Evolutionary conservation across 2,888 invertebrate genomes (phyloP).

Genomic region (Odontomyia ornata): DNA sequence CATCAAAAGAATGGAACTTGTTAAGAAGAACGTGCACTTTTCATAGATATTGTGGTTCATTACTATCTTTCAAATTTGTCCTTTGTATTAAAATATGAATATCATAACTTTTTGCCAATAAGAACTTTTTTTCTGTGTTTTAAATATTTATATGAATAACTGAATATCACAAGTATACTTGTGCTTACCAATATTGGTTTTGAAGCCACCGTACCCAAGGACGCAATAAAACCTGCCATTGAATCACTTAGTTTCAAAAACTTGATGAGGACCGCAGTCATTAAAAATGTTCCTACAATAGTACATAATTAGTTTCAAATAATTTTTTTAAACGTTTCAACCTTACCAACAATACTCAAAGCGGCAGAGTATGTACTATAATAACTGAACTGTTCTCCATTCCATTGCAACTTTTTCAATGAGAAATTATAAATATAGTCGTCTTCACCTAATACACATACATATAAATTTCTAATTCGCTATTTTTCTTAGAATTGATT

Average conservation of each 20-base stretch:
- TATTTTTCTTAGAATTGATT: no score
- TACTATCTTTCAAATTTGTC: no score
- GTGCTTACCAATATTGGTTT: conserved; percentile 61
- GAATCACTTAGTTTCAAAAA: conserved; percentile 59
- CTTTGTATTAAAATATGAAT: no score
- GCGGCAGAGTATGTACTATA: conserved; percentile 59
- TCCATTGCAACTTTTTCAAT: conserved; percentile 60
- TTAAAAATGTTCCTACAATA: conserved; percentile 60
- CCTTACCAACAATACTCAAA: conserved; percentile 57
- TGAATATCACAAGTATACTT: no score
- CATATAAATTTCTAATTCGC: neutral
- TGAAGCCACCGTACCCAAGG: conserved; percentile 58
- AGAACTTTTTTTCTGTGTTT: no score
- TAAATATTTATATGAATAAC: no score
- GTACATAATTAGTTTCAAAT: neutral
- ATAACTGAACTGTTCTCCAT: conserved; percentile 60
- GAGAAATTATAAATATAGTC: conserved; percentile 62
- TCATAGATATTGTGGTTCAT: no score
- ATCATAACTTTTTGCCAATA: no score
- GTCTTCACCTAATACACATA: conserved; percentile 57
- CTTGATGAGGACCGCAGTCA: conserved; percentile 62
- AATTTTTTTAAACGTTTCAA: no score
- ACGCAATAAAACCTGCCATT: conserved; percentile 60
- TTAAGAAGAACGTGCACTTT: no score
- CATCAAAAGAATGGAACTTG: no score